phyloP scores from a whole-genome alignment of 1,140 invertebrate genomes.

The Chironomus striatipennis region DNA sequence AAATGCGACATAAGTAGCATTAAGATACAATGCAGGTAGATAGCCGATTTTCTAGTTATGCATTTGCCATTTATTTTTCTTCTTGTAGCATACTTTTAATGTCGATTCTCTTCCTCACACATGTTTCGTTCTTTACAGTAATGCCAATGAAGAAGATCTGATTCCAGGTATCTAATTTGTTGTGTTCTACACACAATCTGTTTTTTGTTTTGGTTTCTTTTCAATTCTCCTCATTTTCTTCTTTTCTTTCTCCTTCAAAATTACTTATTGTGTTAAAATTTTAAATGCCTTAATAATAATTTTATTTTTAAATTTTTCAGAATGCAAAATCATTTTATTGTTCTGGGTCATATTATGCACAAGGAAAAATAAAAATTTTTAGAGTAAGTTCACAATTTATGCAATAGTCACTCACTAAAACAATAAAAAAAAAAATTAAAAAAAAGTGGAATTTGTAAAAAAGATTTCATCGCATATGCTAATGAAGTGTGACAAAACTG shows the following conservation, averaged over 20 bases:
- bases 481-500: conserved; percentile 1
- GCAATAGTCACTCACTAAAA: background rate
- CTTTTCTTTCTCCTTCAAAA: too few species aligned
- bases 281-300: too few species aligned
- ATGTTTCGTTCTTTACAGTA: background rate
- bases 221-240: too few species aligned
- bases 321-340: background rate
- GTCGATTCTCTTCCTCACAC: background rate
- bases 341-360: too few species aligned
- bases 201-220: too few species aligned
- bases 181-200: too few species aligned
- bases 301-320: background rate
- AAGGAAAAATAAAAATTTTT: too few species aligned
- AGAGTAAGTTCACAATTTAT: too few species aligned
- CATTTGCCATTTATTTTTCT: background rate
- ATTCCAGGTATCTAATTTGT: background rate
- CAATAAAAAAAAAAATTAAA: background rate
- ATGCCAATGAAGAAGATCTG: background rate
- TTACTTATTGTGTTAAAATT: too few species aligned
- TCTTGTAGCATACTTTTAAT: conserved; percentile 1
- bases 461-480: conserved; percentile 7
- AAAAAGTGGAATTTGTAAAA: background rate
- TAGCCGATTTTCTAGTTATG: too few species aligned
- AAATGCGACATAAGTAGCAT: too few species aligned
- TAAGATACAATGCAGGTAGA: too few species aligned